Evolutionary conservation across 2,113 vertebrate genomes (phyloP).

Genomic region (Ovis aries): DNA sequence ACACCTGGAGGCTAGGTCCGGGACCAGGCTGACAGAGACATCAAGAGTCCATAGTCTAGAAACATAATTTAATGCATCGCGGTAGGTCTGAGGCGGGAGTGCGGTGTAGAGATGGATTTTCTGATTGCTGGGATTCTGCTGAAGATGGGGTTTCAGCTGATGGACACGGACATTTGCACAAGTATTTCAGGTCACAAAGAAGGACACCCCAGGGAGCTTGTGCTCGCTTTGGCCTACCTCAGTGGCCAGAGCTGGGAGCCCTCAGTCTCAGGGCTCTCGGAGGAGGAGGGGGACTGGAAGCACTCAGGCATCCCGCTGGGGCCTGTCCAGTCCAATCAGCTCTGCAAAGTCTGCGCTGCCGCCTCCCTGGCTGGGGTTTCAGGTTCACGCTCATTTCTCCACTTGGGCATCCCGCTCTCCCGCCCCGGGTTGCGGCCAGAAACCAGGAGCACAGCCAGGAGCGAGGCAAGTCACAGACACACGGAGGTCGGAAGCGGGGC

Average conservation of each 20-base stretch:
- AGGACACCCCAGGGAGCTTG: neutral
- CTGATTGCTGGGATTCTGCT: conserved; percentile 52
- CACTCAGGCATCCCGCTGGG: neutral
- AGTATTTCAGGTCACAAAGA: conserved; percentile 75
- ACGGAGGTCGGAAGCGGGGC: neutral
- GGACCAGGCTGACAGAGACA: conserved; percentile 67
- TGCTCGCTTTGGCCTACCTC: neutral
- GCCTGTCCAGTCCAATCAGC: neutral
- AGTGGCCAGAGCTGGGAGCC: neutral
- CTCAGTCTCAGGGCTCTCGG: neutral
- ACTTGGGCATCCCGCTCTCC: neutral
- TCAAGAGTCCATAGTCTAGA: conserved; percentile 76
- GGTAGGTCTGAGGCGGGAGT: neutral
- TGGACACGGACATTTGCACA: conserved; percentile 69
- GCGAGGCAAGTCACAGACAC: neutral
- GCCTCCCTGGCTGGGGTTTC: neutral
- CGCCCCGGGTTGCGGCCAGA: neutral
- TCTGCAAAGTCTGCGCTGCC: neutral
- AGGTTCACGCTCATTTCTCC: neutral
- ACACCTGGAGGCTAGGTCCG: neutral
- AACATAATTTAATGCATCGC: conserved; percentile 84
- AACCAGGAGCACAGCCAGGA: neutral
- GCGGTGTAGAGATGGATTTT: conserved; percentile 21
- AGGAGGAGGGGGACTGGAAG: neutral
- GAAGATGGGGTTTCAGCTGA: conserved; percentile 65